Conservation (phyloP, 1,140 invertebrate genomes). For the Myzus persicae region DNA sequence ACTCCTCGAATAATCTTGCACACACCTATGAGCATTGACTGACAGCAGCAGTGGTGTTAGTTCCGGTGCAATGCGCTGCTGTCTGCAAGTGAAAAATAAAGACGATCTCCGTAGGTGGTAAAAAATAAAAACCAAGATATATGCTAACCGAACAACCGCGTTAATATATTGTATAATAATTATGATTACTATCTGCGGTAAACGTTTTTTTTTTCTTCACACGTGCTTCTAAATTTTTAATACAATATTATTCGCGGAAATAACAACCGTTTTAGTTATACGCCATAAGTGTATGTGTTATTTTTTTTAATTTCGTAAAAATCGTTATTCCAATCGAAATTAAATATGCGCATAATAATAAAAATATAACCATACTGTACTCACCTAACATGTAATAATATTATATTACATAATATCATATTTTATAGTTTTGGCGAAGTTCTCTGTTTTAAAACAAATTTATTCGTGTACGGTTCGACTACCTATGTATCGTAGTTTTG, state of each 20-base stretch:
- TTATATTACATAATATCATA: neutral
- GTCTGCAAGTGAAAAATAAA: neutral
- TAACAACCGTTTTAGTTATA: neutral
- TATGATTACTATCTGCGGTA: neutral
- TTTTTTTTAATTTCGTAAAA: neutral
- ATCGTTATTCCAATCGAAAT: neutral
- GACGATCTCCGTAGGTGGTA: neutral
- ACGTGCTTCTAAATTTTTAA: neutral
- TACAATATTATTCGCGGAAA: neutral
- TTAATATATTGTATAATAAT: neutral
- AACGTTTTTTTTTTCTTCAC: neutral
- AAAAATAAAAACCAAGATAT: neutral
- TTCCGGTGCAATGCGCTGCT: neutral
- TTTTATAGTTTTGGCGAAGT: neutral
- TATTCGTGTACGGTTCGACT: neutral
- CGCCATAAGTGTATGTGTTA: neutral
- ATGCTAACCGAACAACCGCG: neutral
- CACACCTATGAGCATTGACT: neutral
- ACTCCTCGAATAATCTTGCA: too few relatives aligned
- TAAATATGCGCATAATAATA: conserved; percentile 1
- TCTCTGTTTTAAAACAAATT: conserved; percentile 4
- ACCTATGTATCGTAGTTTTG: neutral
- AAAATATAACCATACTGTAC: neutral
- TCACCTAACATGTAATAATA: neutral
- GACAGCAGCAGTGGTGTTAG: neutral